phyloP scores from a whole-genome alignment of 2,888 invertebrate genomes.

The Pyrrhosoma nymphula region DNA sequence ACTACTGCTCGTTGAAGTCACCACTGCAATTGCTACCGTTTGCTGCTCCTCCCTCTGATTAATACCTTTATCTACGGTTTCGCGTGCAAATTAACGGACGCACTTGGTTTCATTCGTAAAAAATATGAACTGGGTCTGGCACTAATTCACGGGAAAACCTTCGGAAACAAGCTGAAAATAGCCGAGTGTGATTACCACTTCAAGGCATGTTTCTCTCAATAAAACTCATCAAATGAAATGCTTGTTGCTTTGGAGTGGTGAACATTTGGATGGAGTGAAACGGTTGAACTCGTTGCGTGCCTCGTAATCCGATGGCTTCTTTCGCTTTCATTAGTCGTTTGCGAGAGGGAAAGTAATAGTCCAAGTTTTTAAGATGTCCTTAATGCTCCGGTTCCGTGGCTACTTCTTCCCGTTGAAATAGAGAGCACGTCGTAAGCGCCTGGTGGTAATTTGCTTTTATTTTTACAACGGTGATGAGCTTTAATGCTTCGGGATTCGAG shows the following conservation, averaged over 20 bases:
- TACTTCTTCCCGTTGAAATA: neutral
- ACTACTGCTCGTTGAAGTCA: neutral
- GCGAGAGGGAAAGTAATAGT: neutral
- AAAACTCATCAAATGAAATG: neutral
- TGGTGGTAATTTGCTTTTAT: neutral
- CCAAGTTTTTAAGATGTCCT: neutral
- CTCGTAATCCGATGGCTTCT: neutral
- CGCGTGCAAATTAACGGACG: too few species aligned
- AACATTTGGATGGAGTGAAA: neutral
- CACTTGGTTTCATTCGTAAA: too few species aligned
- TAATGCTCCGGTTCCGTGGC: conserved; percentile 1
- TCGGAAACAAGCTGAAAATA: neutral
- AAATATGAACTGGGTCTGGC: too few species aligned
- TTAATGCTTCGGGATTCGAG: neutral
- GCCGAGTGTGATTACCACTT: neutral
- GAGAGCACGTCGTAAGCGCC: neutral
- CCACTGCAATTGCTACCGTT: neutral
- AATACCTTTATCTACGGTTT: neutral
- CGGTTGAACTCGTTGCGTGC: neutral
- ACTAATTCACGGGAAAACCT: too few species aligned
- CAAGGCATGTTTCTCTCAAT: neutral
- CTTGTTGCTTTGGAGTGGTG: neutral
- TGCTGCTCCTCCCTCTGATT: neutral
- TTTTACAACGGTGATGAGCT: neutral
- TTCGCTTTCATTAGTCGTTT: neutral